Evolutionary conservation across 2,797 vertebrate species (phyloP).

Genomic region (Astyanax mexicanus): DNA sequence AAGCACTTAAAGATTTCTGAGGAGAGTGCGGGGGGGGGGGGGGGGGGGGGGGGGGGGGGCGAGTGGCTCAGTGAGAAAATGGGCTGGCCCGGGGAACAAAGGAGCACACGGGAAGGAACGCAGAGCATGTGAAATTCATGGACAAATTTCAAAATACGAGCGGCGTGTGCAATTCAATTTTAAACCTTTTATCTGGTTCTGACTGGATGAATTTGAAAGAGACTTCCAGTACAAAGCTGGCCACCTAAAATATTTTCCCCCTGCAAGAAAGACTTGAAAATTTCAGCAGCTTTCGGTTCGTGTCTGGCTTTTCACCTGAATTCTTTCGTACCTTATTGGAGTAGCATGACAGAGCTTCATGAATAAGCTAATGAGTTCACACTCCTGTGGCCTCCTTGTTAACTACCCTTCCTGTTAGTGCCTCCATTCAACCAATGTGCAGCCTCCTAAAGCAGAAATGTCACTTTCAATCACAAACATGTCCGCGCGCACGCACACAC

Average conservation of each 20-base stretch:
- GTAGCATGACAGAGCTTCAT: conserved; percentile 46
- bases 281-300: conserved; percentile 21
- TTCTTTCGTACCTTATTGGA: conserved; percentile 36
- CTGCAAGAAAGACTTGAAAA: conserved; percentile 17
- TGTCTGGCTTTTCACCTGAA: conserved; percentile 51
- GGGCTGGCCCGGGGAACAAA: conserved; percentile 43
- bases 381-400: conserved; percentile 37
- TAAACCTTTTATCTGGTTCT: background rate
- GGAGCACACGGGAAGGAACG: conserved; percentile 35
- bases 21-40: conserved; percentile 35
- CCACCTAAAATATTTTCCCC: background rate
- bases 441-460: conserved; percentile 15
- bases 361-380: conserved; percentile 56
- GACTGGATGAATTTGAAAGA: conserved; percentile 24
- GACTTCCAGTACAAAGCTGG: conserved; percentile 7
- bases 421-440: conserved; percentile 28
- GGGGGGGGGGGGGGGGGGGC: conserved; percentile 39
- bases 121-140: conserved; percentile 52
- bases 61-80: conserved; percentile 52
- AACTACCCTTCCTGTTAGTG: conserved; percentile 32
- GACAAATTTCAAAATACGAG: conserved; percentile 48
- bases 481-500: conserved; percentile 9
- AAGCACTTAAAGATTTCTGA: conserved; percentile 65
- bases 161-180: conserved; percentile 9
- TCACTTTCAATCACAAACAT: conserved; percentile 24